phyloP scores from a whole-genome alignment of 2,888 invertebrate species.

The Noctua fimbriata region DNA sequence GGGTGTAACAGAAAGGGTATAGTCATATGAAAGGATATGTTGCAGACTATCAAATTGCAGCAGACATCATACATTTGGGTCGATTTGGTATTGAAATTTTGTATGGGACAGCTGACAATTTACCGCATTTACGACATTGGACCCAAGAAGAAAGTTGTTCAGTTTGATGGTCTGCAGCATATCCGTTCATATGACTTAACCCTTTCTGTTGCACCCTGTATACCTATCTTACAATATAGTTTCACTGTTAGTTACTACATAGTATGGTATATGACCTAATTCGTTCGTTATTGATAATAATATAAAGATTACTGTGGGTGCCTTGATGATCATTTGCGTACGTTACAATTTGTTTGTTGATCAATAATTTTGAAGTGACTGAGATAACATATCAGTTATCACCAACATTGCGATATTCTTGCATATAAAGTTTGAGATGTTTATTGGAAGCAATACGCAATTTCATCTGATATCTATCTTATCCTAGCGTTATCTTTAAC shows the following conservation, averaged over 20 bases:
- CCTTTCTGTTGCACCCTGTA: too few relatives aligned
- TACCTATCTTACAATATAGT: not conserved
- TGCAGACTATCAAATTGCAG: too few relatives aligned
- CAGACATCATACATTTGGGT: too few relatives aligned
- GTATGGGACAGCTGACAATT: too few relatives aligned
- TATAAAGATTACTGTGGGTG: not conserved
- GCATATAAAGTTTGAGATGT: slow-evolving; percentile 23
- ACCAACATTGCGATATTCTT: slow-evolving; percentile 27
- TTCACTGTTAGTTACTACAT: not conserved
- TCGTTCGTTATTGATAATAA: slow-evolving; percentile 1
- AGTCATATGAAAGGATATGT: too few relatives aligned
- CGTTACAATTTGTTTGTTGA: slow-evolving; percentile 16
- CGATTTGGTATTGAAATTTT: too few relatives aligned
- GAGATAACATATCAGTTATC: slow-evolving; percentile 29
- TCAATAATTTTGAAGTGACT: slow-evolving; percentile 28
- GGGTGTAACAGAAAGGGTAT: too few relatives aligned
- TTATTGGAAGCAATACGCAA: slow-evolving; percentile 21
- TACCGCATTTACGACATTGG: too few relatives aligned
- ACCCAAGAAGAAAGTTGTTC: too few relatives aligned
- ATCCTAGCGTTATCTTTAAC: slow-evolving; percentile 27
- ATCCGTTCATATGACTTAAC: too few relatives aligned
- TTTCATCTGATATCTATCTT: not conserved
- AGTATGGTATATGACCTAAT: not conserved
- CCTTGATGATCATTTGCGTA: not conserved
- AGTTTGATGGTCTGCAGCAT: too few relatives aligned